Conservation (phyloP, 2,888 invertebrate genomes). For the Lasioglossum figueresi region DNA sequence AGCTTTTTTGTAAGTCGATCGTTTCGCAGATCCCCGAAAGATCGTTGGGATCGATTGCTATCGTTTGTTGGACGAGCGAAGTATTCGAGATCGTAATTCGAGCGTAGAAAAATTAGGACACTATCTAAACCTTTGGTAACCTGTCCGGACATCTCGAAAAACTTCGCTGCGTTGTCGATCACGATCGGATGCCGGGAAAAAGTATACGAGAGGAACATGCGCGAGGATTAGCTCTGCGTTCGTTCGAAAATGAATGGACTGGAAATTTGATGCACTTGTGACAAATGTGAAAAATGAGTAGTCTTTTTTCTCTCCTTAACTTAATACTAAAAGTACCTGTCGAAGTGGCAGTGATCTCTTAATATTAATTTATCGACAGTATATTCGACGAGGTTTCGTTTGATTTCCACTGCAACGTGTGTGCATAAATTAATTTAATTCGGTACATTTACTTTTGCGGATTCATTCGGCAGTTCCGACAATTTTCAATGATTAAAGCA, state of each 20-base stretch:
- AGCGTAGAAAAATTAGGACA: constrained; percentile 53
- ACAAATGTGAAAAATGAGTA: neutral
- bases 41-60: neutral
- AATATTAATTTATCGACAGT: neutral
- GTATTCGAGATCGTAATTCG: constrained; percentile 35
- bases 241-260: neutral
- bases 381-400: neutral
- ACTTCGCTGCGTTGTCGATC: constrained; percentile 32
- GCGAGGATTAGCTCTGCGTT: neutral
- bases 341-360: neutral
- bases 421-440: neutral
- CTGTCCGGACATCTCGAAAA: constrained; percentile 46
- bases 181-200: neutral
- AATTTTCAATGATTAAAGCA: neutral
- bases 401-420: neutral
- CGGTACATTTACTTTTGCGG: neutral
- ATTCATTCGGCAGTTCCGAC: neutral
- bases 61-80: constrained; percentile 27
- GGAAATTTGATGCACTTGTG: neutral
- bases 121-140: constrained; percentile 74
- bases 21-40: neutral
- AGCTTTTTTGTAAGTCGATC: constrained; percentile 48
- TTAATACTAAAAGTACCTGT: neutral
- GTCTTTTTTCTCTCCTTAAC: constrained; percentile 11
- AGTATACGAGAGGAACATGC: constrained; percentile 23